phyloP scores from a whole-genome alignment of 2,113 vertebrate species.

The Rynchops niger region DNA sequence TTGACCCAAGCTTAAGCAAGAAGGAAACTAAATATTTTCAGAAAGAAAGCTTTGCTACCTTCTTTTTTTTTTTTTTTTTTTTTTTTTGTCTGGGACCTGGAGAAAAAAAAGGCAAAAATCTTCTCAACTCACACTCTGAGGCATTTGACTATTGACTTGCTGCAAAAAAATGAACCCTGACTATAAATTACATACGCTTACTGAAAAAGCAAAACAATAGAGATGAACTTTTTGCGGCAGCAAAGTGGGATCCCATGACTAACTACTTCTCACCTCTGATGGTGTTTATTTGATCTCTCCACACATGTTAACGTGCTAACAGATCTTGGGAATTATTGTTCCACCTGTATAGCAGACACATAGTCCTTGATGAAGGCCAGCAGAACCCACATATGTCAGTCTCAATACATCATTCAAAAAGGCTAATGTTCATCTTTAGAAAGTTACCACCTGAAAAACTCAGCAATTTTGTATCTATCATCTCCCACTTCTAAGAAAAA shows the following conservation, averaged over 20 bases:
- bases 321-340: background rate
- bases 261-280: background rate
- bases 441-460: background rate
- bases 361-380: background rate
- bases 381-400: background rate
- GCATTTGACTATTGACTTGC: background rate
- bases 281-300: background rate
- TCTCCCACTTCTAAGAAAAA: slow-evolving; percentile 10
- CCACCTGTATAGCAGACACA: background rate
- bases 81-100: background rate
- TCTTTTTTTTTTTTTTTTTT: background rate
- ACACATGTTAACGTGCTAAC: background rate
- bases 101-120: background rate
- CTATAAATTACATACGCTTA: background rate
- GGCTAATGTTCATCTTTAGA: background rate
- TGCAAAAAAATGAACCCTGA: background rate
- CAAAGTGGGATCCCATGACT: background rate
- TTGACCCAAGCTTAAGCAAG: background rate
- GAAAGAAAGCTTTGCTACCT: background rate
- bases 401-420: background rate
- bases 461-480: background rate
- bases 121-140: background rate
- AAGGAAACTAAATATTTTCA: background rate
- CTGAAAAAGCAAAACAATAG: background rate
- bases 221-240: background rate